Base-by-base conservation (phyloP, 2,888 invertebrate genomes). In the Melangyna quadrimaculata region DNA sequence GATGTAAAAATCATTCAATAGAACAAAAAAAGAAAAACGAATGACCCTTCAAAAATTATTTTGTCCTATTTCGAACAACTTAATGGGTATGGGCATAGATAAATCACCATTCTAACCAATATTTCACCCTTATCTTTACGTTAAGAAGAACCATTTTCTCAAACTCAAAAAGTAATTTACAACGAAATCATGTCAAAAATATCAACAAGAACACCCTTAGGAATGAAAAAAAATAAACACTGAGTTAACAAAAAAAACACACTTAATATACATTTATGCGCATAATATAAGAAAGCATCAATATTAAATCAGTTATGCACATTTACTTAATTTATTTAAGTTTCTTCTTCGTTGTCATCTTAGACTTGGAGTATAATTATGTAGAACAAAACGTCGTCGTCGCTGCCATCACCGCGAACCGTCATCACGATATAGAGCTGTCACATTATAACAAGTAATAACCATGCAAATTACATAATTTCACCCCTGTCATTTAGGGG, bases 381-480 rank as follows among this genome's bases (percentile, higher is more conserved):
- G 53, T 57, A 37, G 7, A 43, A 45, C 27, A 63, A 63, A 43
- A 29, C 27, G 27, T 9, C 6, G n/a, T 24, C 37, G 12, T 22
- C n/a, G 3, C 12, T 4, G 2, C 10, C 24, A 29, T 37, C 55
- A 55, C 29, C 29, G n/a, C n/a, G n/a, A n/a, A n/a, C n/a, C n/a
- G n/a, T n/a, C n/a, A n/a, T n/a, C n/a, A n/a, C n/a, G n/a, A n/a
- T n/a, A 55, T 17, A 59, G 45, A 45, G 43, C 43, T 29, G 29
- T 65, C 65, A 65, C 65, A 65, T 65, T 65, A 74, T 74, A 53
- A 69, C 69, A 37, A 75, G 74, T 37, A 75, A 74, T 80, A 80
- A 75, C 70, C 75, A 75, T 80, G 80, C 75, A 80, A 80, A 80
- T 80, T 70, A 37, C 35, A 53, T 22, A 35, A 51, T 35, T 40